phyloP scores from a whole-genome alignment of 1,140 invertebrate species.

The Orius insidiosus region DNA sequence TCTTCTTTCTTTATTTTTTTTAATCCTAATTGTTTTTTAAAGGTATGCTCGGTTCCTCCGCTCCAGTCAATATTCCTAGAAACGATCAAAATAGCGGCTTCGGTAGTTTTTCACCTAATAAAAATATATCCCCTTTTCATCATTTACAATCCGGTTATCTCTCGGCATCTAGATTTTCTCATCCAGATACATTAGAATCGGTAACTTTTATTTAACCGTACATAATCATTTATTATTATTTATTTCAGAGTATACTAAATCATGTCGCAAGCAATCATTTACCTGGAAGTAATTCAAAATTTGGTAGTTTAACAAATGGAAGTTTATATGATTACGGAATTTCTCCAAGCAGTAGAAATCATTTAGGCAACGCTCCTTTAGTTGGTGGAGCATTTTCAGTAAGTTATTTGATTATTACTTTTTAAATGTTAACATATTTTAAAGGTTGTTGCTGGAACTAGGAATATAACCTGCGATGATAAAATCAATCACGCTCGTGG shows the following conservation, averaged over 20 bases:
- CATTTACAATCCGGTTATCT: slow-evolving; percentile 36
- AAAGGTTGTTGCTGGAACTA: slow-evolving; percentile 46
- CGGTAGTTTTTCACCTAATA: slow-evolving; percentile 49
- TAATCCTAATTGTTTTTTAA: too few relatives aligned
- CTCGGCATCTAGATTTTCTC: slow-evolving; percentile 33
- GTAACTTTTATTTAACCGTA: slow-evolving; percentile 27
- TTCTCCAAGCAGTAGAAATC: slow-evolving; percentile 8
- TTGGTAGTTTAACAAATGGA: slow-evolving; percentile 16
- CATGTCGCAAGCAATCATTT: slow-evolving; percentile 24
- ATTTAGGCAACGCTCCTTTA: not conserved
- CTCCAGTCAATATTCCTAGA: slow-evolving; percentile 79
- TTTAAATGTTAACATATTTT: not conserved
- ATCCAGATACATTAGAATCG: slow-evolving; percentile 35
- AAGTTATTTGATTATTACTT: slow-evolving; percentile 6
- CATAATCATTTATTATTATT: slow-evolving; percentile 20
- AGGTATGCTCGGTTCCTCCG: slow-evolving; percentile 54
- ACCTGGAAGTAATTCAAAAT: slow-evolving; percentile 5
- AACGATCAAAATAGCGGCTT: slow-evolving; percentile 25
- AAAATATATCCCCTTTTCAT: slow-evolving; percentile 45
- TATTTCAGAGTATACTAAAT: slow-evolving; percentile 29
- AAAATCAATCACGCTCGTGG: slow-evolving; percentile 22
- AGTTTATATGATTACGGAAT: slow-evolving; percentile 13
- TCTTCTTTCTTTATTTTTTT: too few relatives aligned
- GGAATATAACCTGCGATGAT: slow-evolving; percentile 62
- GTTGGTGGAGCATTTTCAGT: slow-evolving; percentile 11